A percentile compares a stretch with the other conserved stretches of the same genome.
Conservation (phyloP, 2,113 vertebrate genomes). For the Tamias sibiricus region DNA sequence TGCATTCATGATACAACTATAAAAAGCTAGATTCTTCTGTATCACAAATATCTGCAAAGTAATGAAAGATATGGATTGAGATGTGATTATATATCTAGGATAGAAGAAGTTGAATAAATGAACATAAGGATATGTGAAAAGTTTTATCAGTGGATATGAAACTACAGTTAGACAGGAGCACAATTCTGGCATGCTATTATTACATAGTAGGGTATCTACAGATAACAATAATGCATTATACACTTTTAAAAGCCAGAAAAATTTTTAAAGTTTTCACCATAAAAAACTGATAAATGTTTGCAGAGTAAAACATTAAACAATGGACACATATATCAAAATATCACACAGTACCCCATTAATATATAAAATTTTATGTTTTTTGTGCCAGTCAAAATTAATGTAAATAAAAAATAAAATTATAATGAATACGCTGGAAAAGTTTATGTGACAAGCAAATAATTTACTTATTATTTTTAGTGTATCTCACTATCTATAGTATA, state of each 20-base stretch:
- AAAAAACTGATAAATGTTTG: too few species aligned
- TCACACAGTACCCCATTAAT: too few species aligned
- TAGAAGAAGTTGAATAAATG: background rate
- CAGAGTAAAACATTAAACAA: too few species aligned
- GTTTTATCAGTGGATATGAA: background rate
- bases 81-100: background rate
- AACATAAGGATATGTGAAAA: background rate
- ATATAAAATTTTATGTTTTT: too few species aligned
- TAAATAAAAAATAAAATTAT: background rate
- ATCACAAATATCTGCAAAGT: background rate
- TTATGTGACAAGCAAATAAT: background rate
- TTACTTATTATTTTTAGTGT: background rate
- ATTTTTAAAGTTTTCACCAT: too few species aligned
- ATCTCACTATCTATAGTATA: background rate
- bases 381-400: too few species aligned
- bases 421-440: background rate
- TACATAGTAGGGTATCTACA: background rate
- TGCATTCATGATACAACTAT: background rate
- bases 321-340: too few species aligned
- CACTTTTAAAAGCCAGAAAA: too few species aligned
- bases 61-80: background rate
- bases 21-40: conserved; percentile 20
- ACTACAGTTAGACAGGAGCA: background rate
- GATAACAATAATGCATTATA: background rate
- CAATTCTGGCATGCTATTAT: background rate